Percentiles rank a stretch among this genome's conserved stretches.
Evolutionary conservation across 2,888 invertebrate genomes (phyloP).

Genomic region (Lithophane socia): DNA sequence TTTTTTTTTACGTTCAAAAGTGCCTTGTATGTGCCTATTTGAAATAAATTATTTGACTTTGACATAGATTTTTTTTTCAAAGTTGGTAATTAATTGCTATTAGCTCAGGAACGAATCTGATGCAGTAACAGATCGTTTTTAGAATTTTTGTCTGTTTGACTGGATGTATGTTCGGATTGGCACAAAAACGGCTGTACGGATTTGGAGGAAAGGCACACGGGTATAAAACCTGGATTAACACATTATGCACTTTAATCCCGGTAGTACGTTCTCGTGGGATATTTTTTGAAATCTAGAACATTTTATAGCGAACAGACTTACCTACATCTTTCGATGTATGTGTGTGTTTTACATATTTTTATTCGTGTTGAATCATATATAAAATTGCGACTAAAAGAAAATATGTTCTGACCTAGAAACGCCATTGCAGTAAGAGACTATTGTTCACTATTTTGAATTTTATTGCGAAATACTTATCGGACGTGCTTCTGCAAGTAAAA

Average conservation of each 20-base stretch:
- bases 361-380: constrained; percentile 16
- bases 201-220: not conserved
- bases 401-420: constrained; percentile 22
- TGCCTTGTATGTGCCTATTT: too few species aligned
- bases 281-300: not conserved
- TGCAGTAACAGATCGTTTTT: too few species aligned
- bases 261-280: too few species aligned
- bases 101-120: too few species aligned
- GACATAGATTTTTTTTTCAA: too few species aligned
- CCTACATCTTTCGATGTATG: not conserved
- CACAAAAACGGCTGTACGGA: not conserved
- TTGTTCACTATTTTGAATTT: constrained; percentile 20
- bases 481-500: constrained; percentile 26
- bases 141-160: not conserved
- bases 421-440: constrained; percentile 6
- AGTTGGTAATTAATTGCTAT: too few species aligned
- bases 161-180: too few species aligned
- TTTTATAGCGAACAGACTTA: not conserved
- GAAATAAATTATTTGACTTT: too few species aligned
- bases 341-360: constrained; percentile 1
- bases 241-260: not conserved
- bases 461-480: constrained; percentile 1
- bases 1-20: too few species aligned
- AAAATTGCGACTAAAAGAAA: constrained; percentile 23
- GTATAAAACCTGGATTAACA: not conserved